Percentiles rank a stretch among this genome's conserved stretches.
phyloP scores from a whole-genome alignment of 2,113 vertebrate species.

The Aix galericulata region DNA sequence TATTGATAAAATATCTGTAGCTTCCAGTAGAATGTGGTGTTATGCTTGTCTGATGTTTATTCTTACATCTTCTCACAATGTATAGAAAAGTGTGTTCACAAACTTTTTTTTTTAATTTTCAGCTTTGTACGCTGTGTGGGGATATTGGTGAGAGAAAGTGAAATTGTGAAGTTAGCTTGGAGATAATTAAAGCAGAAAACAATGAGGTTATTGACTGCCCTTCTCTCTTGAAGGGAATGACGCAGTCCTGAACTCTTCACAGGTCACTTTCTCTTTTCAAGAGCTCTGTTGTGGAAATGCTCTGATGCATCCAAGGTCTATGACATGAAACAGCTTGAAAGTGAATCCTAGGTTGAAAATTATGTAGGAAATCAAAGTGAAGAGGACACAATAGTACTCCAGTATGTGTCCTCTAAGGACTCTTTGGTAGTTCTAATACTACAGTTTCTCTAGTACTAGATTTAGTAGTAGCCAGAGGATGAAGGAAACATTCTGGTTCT shows the following conservation, averaged over 20 bases:
- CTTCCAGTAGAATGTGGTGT: not conserved
- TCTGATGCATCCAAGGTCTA: not conserved
- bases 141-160: not conserved
- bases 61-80: not conserved
- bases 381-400: not conserved
- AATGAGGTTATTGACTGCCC: not conserved
- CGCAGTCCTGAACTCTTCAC: not conserved
- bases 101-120: not conserved
- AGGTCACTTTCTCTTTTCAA: not conserved
- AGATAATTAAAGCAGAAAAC: not conserved
- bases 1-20: not conserved
- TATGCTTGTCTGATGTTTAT: not conserved
- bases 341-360: not conserved
- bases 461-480: not conserved
- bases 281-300: not conserved
- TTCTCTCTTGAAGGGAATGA: not conserved
- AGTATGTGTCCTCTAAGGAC: not conserved
- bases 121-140: not conserved
- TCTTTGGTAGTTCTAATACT: no score
- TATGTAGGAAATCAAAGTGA: not conserved
- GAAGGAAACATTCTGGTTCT: not conserved
- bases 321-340: not conserved
- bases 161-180: not conserved
- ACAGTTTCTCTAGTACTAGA: not conserved
- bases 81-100: not conserved